Evolutionary conservation across 2,888 invertebrate genomes (phyloP).

Genomic region (Aleiodes leptofemur): DNA sequence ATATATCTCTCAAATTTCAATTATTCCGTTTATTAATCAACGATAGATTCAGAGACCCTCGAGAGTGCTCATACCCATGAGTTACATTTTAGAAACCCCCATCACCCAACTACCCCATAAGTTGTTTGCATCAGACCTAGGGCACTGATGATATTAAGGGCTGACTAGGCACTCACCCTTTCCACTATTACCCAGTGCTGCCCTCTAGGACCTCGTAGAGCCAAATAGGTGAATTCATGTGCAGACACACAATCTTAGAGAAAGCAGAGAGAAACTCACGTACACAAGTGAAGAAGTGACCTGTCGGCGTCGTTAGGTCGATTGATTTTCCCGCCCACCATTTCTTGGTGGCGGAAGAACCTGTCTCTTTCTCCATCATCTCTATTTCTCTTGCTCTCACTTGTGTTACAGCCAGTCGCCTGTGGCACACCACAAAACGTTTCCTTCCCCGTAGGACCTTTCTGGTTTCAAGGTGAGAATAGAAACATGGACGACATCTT

Average conservation of each 20-base stretch:
- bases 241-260: background rate
- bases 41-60: constrained; percentile 63
- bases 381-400: constrained; percentile 18
- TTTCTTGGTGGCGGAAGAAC: constrained; percentile 43
- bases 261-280: background rate
- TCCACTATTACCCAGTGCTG: constrained; percentile 36
- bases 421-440: constrained; percentile 65
- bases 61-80: constrained; percentile 68
- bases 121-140: constrained; percentile 71
- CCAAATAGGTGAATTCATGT: background rate
- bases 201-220: constrained; percentile 48
- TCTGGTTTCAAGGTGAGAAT: constrained; percentile 52
- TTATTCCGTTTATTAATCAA: constrained; percentile 74
- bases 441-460: constrained; percentile 53
- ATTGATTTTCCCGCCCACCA: constrained; percentile 70
- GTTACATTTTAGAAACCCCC: constrained; percentile 63
- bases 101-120: constrained; percentile 48
- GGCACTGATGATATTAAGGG: constrained; percentile 74
- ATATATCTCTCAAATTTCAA: constrained; percentile 72
- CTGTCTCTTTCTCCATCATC: constrained; percentile 31
- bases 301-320: constrained; percentile 67
- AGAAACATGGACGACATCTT: constrained; percentile 70
- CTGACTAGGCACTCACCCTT: constrained; percentile 71
- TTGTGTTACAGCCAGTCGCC: constrained; percentile 70
- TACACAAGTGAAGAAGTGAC: constrained; percentile 54